Evolutionary conservation across 1,140 invertebrate genomes (phyloP), one percentile per base, ranked within the genome.

Genomic region (Drosophila baimaii): DNA sequence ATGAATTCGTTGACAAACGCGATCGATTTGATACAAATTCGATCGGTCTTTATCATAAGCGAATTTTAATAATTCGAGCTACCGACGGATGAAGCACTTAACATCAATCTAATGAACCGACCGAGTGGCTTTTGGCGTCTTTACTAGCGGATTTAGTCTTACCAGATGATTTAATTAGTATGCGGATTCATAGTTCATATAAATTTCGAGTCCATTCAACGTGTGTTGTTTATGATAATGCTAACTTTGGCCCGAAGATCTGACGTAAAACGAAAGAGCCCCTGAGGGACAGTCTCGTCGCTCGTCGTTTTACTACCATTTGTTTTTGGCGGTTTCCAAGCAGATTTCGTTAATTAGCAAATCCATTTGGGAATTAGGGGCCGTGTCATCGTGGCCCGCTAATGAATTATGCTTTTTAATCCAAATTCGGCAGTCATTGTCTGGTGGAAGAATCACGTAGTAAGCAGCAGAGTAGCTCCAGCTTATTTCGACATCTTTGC

Each of bases 31-130:
- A 47, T 58, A 35, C 44, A 7, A 29, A 54, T 29, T 39, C 25
- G 10, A 13, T 56, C 21, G 21, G 33, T 63, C 41, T 39, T 64
- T 66, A 66, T 68, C 47, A 41, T 66, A 75, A 58, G 19, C n/a
- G 54, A 70, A 63, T 61, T 46, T 62, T 19, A 17, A 33, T 49
- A 39, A 47, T 31, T 58, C 47, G 7, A 41, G 21, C n/a, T 43
- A 52, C 41, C 25, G 55, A 75, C 74, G 61, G 44, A 43, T n/a
- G 13, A 77, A 82, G 17, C 39, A 79, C 74, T 79, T 91, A 74
- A 54, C 79, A 71, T 33, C n/a, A 13, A 55, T 73, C 73, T 81
- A 88, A 88, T 83, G 43, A 77, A 83, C 21, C 63, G 33, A 55
- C 58, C 52, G 43, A 51, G 57, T 35, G 25, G 31, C 52, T 54